Evolutionary conservation across 2,888 invertebrate species (phyloP), one percentile per base, ranked within the genome.

Genomic region (Drosophila pseudotalamancana): DNA sequence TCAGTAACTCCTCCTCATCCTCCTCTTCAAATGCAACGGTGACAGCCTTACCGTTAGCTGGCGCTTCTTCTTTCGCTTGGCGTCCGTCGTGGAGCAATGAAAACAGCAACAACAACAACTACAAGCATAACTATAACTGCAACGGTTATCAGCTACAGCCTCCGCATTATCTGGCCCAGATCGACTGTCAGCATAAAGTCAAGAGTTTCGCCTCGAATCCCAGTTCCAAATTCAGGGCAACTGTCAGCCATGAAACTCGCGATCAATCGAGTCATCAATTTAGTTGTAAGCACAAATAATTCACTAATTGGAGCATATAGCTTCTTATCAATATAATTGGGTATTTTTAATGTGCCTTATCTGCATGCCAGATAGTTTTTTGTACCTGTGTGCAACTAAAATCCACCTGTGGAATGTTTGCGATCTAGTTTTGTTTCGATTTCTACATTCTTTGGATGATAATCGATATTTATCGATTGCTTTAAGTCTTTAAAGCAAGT

Each of bases 131-230:
- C n/a, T n/a, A n/a, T n/a, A n/a, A n/a, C n/a, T n/a, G 16, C 35
- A 45, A 31, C 31, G 21, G 6, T 16, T 53, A 61, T 53, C 57
- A 69, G 18, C 21, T 49, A 34, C 67, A 69, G 53, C 62, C 21
- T 21, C 43, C 81, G 23, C 76, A 80, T 62, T 81, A 81, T 87
- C 46, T 79, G 67, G 87, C 80, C 27, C 84, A 80, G 46, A 80
- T 80, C 65, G 87, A 56, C 45, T 86, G 87, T 37, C 79, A 86
- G 51, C 86, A 79, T 61, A 72, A 62, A 42, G 54, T 76, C 23
- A 80, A 72, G 27, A 71, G 67, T 59, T 69, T 74, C 6, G 43
- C 21, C 45, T 16, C 11, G 32, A 65, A 53, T 49, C 34, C 29
- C 39, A 49, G n/a, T 6, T 59, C 25, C 16, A 63, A 61, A 48